These are phyloP conservation scores for Cebuella pygmaea DNA, from an alignment of 2,797 vertebrate species.

Conservation along the genomic window DNA sequence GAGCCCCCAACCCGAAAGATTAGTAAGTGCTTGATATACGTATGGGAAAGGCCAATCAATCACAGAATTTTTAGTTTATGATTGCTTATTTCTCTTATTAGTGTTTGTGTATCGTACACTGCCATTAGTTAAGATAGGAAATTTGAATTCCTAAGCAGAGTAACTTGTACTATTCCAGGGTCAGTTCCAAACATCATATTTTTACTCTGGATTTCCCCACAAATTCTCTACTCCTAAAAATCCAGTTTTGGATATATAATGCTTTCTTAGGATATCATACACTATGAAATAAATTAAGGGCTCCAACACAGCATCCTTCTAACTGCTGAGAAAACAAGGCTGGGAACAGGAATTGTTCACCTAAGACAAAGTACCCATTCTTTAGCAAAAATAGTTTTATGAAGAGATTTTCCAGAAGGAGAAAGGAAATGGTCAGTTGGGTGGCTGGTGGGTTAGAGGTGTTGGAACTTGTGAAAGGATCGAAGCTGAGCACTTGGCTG, in stretches of 20 bases:
- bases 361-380: conserved; percentile 18
- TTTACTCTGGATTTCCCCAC: conserved; percentile 55
- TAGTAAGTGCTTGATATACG: conserved; percentile 84
- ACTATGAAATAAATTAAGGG: background rate
- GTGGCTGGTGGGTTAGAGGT: background rate
- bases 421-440: background rate
- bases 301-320: background rate
- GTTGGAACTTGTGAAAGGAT: background rate
- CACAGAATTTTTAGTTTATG: conserved; percentile 85
- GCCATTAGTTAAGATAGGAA: conserved; percentile 80
- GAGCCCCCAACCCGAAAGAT: conserved; percentile 76
- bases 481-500: background rate
- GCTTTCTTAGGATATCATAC: conserved; percentile 18
- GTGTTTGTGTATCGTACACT: conserved; percentile 75
- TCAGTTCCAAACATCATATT: conserved; percentile 31
- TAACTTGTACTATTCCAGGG: conserved; percentile 50
- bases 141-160: conserved; percentile 69
- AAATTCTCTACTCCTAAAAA: conserved; percentile 67
- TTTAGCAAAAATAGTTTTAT: background rate
- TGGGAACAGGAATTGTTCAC: background rate
- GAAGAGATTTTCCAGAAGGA: background rate
- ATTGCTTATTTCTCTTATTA: conserved; percentile 85
- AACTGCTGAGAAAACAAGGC: background rate
- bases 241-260: conserved; percentile 45
- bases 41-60: conserved; percentile 83